Percentiles rank a stretch among this genome's conserved stretches.
These are phyloP conservation scores for Trichonephila clavipes DNA, from an alignment of 1,140 invertebrate species.

Conservation along the genomic window DNA sequence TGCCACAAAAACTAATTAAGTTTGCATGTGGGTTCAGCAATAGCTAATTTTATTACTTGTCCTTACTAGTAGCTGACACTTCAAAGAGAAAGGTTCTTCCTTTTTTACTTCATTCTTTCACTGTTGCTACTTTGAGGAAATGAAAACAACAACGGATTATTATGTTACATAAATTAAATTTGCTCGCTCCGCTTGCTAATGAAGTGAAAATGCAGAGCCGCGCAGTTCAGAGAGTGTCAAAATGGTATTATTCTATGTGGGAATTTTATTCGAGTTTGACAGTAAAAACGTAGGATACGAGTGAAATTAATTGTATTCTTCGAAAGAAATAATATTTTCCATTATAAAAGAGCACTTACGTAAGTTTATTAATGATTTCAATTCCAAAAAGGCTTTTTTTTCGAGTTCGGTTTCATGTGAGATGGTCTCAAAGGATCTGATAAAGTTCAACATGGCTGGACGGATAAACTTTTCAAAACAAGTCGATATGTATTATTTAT, in stretches of 20 bases:
- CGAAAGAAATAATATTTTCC: not conserved
- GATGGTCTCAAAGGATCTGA: not conserved
- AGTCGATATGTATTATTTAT: too few species aligned
- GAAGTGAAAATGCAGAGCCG: conserved; percentile 45
- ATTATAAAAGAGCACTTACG: not conserved
- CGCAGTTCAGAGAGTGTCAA: not conserved
- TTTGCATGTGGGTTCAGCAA: conserved; percentile 30
- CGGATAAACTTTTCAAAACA: too few species aligned
- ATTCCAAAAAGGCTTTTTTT: not conserved
- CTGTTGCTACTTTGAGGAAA: conserved; percentile 8
- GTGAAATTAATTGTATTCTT: not conserved
- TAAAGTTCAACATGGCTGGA: not conserved
- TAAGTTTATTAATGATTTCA: conserved; percentile 10
- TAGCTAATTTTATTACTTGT: conserved; percentile 62
- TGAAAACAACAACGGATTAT: conserved; percentile 63
- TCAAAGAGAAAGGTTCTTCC: not conserved
- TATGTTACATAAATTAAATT: conserved; percentile 66
- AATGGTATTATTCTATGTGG: not conserved
- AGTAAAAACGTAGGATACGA: not conserved
- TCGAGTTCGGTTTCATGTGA: not conserved
- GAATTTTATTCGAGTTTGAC: conserved; percentile 11
- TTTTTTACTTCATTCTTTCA: not conserved
- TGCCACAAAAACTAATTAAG: conserved; percentile 68
- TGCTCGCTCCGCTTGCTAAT: conserved; percentile 13
- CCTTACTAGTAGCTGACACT: conserved; percentile 14